A percentile compares a stretch with the other conserved stretches of the same genome.
phyloP scores from a whole-genome alignment of 2,113 vertebrate species.

The Pheucticus melanocephalus region DNA sequence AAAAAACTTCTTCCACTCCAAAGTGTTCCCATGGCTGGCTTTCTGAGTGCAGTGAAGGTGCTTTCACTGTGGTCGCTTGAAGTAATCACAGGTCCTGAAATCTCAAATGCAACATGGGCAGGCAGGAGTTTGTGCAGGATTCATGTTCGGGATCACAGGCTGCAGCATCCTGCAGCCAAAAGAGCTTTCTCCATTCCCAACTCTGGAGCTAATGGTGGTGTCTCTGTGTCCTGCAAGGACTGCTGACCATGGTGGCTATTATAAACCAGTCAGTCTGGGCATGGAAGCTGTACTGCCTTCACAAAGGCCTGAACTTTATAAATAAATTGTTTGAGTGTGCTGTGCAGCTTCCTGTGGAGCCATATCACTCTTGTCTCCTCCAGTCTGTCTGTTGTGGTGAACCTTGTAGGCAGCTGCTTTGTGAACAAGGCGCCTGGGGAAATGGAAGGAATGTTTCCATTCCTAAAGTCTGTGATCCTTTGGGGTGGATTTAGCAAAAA shows the following conservation, averaged over 20 bases:
- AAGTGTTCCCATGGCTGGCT: not conserved
- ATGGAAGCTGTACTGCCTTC: not conserved
- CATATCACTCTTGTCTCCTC: not conserved
- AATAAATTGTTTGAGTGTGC: not conserved
- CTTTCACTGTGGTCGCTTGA: not conserved
- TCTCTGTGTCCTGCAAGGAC: not conserved
- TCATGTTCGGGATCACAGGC: not conserved
- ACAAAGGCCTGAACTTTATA: not conserved
- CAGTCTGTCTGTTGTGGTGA: not conserved
- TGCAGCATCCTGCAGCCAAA: not conserved
- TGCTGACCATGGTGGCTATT: not conserved
- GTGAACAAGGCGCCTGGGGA: constrained; percentile 7
- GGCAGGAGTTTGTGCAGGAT: not conserved
- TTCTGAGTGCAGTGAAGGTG: not conserved
- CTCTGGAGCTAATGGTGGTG: not conserved
- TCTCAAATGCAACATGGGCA: not conserved
- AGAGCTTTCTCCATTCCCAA: not conserved
- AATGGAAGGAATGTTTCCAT: constrained; percentile 58
- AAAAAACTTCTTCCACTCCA: not conserved
- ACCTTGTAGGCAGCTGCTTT: constrained; percentile 31
- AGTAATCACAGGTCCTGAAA: not conserved
- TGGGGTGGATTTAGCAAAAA: constrained; percentile 38
- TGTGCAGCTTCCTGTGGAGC: constrained; percentile 1
- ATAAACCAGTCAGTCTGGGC: not conserved
- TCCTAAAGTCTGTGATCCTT: constrained; percentile 31